Evolutionary conservation across 2,888 invertebrate genomes (phyloP), one percentile per base, ranked within the genome.

Genomic region (Drosophila fungiperda): DNA sequence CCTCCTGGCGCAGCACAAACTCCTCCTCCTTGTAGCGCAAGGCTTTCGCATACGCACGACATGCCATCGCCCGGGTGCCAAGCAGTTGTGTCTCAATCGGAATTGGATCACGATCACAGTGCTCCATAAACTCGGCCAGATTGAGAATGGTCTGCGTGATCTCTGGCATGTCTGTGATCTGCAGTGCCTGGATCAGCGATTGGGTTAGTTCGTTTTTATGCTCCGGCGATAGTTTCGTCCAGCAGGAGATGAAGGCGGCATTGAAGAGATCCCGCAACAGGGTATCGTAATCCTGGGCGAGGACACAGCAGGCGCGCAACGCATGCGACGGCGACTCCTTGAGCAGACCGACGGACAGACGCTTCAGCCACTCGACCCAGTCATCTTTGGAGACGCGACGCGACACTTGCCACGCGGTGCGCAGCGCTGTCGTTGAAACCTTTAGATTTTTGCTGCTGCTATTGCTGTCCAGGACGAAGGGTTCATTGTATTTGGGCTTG

Each of bases 91-190:
- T 96, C 70, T 98, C 96, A 70, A 99, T 95, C 0, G 99, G 99
- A 73, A 99, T 93, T 0, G 99, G 97, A 32, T 99, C 99, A 91
- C 98, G 97, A 90, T 99, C 99, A 90, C 99, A 99, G 92, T 99
- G 99, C 90, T 99, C 99, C 98, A 99, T 99, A 90, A 99, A 99
- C 93, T 99, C 99, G 0, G 99, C 99, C 74, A 99, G 94, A 94
- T 99, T 99, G 17, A 99, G 94, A 73, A 99, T 97, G 0, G 98
- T 98, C 90, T 99, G 99, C 0, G 98, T 99, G 52, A 99, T 96
- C 92, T 99, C 99, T 0, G 99, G 98, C 63, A 99, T 96, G 91
- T 99, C 99, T 6, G 98, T 98, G 0, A 98, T 98, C 69, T 96
- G 96, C 9, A 99, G 93, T 0, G 99, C 99, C 91, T 97, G 96